phyloP scores from a whole-genome alignment of 2,888 invertebrate species.

The Apeira syringaria region DNA sequence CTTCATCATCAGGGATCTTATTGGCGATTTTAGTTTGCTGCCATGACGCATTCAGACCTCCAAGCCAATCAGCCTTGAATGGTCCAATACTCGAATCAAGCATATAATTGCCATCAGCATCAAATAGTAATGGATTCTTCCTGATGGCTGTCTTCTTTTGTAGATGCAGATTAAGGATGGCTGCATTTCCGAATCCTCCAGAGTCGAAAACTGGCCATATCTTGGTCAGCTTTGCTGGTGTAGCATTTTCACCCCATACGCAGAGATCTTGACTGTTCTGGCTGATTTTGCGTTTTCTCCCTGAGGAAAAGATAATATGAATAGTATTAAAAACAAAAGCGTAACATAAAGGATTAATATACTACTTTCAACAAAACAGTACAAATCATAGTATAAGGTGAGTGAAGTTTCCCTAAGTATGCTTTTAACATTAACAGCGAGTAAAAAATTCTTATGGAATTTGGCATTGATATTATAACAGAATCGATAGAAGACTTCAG shows the following conservation, averaged over 20 bases:
- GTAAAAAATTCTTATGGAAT: too few relatives aligned
- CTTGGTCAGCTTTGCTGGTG: constrained; percentile 66
- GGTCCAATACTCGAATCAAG: constrained; percentile 42
- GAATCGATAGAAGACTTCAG: too few relatives aligned
- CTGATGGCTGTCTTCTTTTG: constrained; percentile 45
- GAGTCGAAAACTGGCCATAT: constrained; percentile 81
- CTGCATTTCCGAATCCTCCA: constrained; percentile 66
- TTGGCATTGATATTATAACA: too few relatives aligned
- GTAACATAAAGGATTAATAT: too few relatives aligned
- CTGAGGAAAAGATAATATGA: constrained; percentile 46
- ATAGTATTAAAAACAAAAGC: too few relatives aligned
- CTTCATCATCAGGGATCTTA: constrained; percentile 57
- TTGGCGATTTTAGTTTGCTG: constrained; percentile 60
- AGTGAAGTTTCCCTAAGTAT: too few relatives aligned
- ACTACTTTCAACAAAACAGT: too few relatives aligned
- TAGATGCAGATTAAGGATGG: constrained; percentile 54
- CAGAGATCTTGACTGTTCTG: constrained; percentile 57
- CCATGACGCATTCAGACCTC: constrained; percentile 62
- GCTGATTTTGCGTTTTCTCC: constrained; percentile 69
- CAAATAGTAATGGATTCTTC: constrained; percentile 60
- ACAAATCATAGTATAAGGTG: too few relatives aligned
- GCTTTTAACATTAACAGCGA: too few relatives aligned
- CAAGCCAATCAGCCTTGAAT: constrained; percentile 52
- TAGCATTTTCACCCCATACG: constrained; percentile 55
- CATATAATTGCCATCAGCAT: constrained; percentile 35